Conservation (phyloP, 2,888 invertebrate species). For the Capitulum mitella region DNA sequence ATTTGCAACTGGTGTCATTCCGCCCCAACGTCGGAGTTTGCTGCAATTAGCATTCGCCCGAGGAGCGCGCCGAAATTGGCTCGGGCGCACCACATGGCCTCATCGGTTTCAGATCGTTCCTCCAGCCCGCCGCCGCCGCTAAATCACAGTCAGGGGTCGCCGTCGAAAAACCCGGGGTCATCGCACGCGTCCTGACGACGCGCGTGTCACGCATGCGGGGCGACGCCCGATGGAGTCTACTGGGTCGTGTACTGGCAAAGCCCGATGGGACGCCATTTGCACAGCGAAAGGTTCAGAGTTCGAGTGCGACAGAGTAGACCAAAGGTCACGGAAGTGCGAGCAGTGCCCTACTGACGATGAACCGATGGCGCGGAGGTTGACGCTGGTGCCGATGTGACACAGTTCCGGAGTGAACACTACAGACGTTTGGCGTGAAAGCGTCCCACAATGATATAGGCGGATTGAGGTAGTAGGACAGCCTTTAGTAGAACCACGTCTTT, state of each 20-base stretch:
- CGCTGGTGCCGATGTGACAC: too few species aligned
- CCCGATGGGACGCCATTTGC: neutral
- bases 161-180: too few species aligned
- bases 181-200: too few species aligned
- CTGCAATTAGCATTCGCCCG: slow-evolving; percentile 2
- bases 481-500: too few species aligned
- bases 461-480: too few species aligned
- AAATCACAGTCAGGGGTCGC: neutral
- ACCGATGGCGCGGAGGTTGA: too few species aligned
- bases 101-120: neutral
- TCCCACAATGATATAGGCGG: too few species aligned
- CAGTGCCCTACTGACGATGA: neutral
- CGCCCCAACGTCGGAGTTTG: neutral
- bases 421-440: too few species aligned
- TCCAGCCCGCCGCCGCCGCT: neutral
- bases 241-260: too few species aligned
- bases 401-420: neutral
- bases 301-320: neutral
- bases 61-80: neutral
- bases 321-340: neutral
- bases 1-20: slow-evolving; percentile 5
- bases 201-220: neutral
- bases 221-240: too few species aligned
- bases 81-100: neutral
- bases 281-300: neutral